Evolutionary conservation across 2,888 invertebrate species (phyloP), one percentile per base, ranked within the genome.

Genomic region (Hetaerina titia): DNA sequence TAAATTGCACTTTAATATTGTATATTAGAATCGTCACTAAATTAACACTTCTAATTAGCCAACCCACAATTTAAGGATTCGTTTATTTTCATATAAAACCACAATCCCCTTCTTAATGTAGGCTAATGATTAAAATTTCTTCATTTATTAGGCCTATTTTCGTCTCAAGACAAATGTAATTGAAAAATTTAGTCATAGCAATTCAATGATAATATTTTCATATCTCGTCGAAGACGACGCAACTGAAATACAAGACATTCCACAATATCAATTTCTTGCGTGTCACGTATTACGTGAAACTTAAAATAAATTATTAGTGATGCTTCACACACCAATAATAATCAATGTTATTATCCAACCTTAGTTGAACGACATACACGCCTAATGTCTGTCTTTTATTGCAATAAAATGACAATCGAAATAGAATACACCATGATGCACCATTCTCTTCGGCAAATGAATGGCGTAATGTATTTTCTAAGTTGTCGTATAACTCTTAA

Each of bases 391-490:
- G 8, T 64, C 45, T 31, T n/a, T 92, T 92, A 69, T 92, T 74
- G 11, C 22, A 9, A 11, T 63, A 31, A 56, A 92, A 22, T 74
- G 92, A 92, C 69, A 69, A 74, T 56, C 92, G 92, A 92, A 56
- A 90, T 81, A 81, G 4, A 81, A 81, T 81, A 1, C 13, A 25
- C 81, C 81, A 81, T 81, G 81, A 31, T 81, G 81, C 81, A 6
- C 11, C 31, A 11, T 19, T 69, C 31, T 81, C 69, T 92, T 92
- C 92, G 92, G 92, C 56, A 92, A 92, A 92, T 92, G 92, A 92
- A 92, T 92, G 92, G 92, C 56, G 92, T 92, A 74, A 81, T 81
- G 81, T 81, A 9, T 31, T 25, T 31, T 15, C 25, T 11, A 22
- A 81, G 81, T 25, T 81, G 13, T 81, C 69, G 6, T 69, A 1